phyloP scores from a whole-genome alignment of 2,797 vertebrate species.

The Masticophis lateralis region DNA sequence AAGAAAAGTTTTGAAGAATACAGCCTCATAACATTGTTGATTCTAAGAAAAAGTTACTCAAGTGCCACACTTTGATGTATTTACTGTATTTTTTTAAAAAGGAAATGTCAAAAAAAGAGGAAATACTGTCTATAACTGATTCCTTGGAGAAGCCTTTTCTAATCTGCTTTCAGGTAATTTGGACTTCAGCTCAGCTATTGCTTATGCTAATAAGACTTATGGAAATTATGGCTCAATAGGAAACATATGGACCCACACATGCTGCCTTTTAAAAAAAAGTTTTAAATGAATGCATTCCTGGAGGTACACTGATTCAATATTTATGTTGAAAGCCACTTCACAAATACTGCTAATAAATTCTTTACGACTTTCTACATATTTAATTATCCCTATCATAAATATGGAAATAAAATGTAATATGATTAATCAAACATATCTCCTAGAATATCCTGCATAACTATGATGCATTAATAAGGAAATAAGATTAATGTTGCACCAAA shows the following conservation, averaged over 20 bases:
- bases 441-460: background rate
- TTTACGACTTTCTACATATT: background rate
- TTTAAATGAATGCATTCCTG: background rate
- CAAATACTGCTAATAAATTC: background rate
- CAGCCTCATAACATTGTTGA: background rate
- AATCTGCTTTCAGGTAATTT: background rate
- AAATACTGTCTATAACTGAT: background rate
- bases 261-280: background rate
- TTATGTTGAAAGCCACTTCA: background rate
- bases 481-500: background rate
- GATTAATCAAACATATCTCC: background rate
- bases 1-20: background rate
- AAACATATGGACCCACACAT: background rate
- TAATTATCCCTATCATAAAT: background rate
- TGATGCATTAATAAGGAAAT: background rate
- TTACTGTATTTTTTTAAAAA: background rate
- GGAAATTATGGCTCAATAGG: background rate
- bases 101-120: background rate
- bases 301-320: background rate
- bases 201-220: background rate
- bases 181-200: background rate
- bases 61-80: background rate
- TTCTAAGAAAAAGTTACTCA: background rate
- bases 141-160: background rate
- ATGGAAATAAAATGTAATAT: background rate